Base-by-base conservation (phyloP, 2,113 vertebrate species). In the Barnardius zonarius region DNA sequence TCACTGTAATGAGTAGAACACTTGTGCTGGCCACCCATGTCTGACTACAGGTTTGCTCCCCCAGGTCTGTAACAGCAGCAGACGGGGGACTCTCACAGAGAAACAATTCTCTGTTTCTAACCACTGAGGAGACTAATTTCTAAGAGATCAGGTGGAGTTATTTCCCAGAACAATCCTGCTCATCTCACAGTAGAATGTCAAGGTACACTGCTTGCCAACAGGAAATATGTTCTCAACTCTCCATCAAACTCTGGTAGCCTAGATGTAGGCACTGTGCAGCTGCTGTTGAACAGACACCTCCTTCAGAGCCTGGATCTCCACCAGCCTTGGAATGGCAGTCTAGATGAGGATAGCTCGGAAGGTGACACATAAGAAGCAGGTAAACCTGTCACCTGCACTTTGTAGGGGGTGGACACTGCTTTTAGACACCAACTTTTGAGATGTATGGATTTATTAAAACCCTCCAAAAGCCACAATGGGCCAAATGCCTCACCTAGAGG, bases 401-500 rank as follows among this genome's bases (percentile, higher is more conserved):
- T 30, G 12, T 9, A 72, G 52, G 63, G 11, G 18, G 54, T 0
- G 2, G 13, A 17, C 30, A 27, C 30, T 57, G 31, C 62, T 68
- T 82, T 39, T 17, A 90, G 39, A 37, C 17, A 57, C 8, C 2
- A 33, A 28, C 17, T 43, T 57, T 67, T 62, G 23, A 1, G 13
- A 51, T 16, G 7, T 12, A 48, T 39, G n/a, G 3, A 15, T 13
- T 82, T 70, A 30, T 6, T 74, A 13, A 74, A 55, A 25, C 1
- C 1, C 8, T 20, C 6, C 5, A 46, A 17, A 14, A 13, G 1
- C 0, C 4, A 10, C 2, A 0, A 67, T 8, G 8, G 12, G 17
- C 10, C 30, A 37, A 49, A 44, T 44, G 41, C 10, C 31, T 70
- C 20, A 18, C 9, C 11, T 54, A 52, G 18, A 77, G 14, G 25